Conservation (phyloP, 2,797 vertebrate species). For the Diglossa cyanea region DNA sequence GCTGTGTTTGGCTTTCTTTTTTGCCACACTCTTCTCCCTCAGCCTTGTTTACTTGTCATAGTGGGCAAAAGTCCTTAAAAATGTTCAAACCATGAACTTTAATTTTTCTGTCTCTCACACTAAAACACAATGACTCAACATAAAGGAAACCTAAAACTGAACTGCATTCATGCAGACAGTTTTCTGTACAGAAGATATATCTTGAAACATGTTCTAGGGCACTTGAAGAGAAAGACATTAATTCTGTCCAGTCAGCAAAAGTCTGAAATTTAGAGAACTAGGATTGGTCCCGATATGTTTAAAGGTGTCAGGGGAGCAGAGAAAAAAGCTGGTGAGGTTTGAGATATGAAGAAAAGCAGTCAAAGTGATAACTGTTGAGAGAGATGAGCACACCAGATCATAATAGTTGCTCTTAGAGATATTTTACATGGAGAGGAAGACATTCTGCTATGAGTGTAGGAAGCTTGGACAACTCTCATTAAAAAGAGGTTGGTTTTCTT, state of each 20-base stretch:
- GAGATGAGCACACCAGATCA: not conserved
- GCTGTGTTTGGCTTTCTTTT: not conserved
- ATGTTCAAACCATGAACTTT: fast-evolving
- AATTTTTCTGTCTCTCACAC: not conserved
- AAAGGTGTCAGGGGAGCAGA: not conserved
- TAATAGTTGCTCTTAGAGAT: not conserved
- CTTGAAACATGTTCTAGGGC: not conserved
- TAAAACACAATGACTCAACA: not conserved
- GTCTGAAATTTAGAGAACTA: not conserved
- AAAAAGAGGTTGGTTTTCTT: not conserved
- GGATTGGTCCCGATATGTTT: not conserved
- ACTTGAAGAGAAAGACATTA: not conserved
- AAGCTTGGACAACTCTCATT: not conserved
- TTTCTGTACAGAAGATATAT: not conserved
- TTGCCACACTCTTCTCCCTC: not conserved
- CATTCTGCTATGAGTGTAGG: not conserved
- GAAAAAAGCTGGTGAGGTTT: not conserved
- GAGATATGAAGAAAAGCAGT: not conserved
- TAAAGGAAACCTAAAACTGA: not conserved
- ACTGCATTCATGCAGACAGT: not conserved
- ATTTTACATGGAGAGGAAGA: not conserved
- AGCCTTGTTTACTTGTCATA: not conserved
- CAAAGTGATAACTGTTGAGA: not conserved
- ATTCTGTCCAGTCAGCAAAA: not conserved
- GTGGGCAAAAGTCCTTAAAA: not conserved